Evolutionary conservation across 2,888 invertebrate genomes (phyloP).

Genomic region (Melieria picta): DNA sequence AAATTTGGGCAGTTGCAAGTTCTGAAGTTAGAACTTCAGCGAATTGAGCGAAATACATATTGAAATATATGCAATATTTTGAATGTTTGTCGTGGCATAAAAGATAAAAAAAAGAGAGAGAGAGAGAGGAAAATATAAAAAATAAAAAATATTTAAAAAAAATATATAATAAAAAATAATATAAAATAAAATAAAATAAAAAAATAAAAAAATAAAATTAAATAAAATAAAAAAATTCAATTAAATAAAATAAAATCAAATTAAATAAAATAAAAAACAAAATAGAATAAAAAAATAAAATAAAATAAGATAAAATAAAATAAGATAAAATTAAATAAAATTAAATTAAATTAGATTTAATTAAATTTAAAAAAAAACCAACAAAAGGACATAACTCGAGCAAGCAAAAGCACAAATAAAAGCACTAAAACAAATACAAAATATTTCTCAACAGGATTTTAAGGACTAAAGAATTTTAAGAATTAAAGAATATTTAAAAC

Average conservation of each 20-base stretch:
- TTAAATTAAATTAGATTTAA: background rate
- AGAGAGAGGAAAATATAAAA: background rate
- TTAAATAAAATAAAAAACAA: background rate
- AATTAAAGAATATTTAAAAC: background rate
- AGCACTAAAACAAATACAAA: conserved; percentile 3
- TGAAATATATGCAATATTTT: too few relatives aligned
- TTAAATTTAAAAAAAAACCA: background rate
- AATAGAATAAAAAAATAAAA: background rate
- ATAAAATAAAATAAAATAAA: background rate
- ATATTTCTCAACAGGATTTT: too few relatives aligned
- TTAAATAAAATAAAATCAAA: background rate
- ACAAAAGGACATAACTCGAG: background rate
- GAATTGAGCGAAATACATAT: background rate
- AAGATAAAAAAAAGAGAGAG: background rate
- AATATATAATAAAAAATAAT: background rate
- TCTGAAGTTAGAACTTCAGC: conserved; percentile 25
- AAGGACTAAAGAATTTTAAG: too few relatives aligned
- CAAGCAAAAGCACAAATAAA: background rate
- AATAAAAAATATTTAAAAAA: conserved; percentile 2
- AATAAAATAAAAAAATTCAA: background rate
- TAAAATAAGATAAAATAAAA: background rate
- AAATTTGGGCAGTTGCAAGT: conserved; percentile 7
- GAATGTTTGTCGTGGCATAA: background rate
- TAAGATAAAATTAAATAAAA: background rate
- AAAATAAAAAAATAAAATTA: background rate